Evolutionary conservation across 92 coral and sea anemone species (phyloP).

Genomic region (Plumapathes pennacea): DNA sequence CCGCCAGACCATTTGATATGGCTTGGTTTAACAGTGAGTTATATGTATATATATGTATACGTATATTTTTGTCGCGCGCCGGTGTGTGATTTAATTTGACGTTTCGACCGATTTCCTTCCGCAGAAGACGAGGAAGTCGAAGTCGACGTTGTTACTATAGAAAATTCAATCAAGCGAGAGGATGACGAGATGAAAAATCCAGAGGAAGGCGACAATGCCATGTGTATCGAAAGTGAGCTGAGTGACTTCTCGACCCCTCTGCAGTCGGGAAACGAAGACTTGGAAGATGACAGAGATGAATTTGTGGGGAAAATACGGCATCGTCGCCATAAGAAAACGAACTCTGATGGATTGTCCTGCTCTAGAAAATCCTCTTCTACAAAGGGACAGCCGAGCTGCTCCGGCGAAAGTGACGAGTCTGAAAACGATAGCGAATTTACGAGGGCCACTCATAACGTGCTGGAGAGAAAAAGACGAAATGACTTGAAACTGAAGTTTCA

Average conservation of each 20-base stretch:
- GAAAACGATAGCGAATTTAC: slow-evolving; percentile 93
- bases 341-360: slow-evolving; percentile 47
- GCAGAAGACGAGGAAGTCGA: slow-evolving; percentile 97
- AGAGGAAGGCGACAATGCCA: slow-evolving; percentile 21
- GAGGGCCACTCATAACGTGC: slow-evolving; percentile 94
- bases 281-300: slow-evolving; percentile 72
- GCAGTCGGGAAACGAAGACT: slow-evolving; percentile 12
- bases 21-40: too few species aligned
- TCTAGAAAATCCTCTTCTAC: slow-evolving; percentile 58
- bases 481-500: slow-evolving; percentile 95
- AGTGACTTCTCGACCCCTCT: slow-evolving; percentile 13
- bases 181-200: slow-evolving; percentile 3
- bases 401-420: slow-evolving; percentile 92
- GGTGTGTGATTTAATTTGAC: too few species aligned
- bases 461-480: slow-evolving; percentile 93
- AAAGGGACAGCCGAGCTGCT: slow-evolving; percentile 49
- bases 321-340: slow-evolving; percentile 57
- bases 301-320: slow-evolving; percentile 79
- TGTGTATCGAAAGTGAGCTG: slow-evolving; percentile 18
- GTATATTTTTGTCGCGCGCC: too few species aligned
- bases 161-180: slow-evolving; percentile 70
- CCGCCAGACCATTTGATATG: too few species aligned
- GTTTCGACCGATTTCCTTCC: too few species aligned
- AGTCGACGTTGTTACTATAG: slow-evolving; percentile 95
- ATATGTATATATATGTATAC: too few species aligned